Base-by-base conservation (phyloP, 2,888 invertebrate species). In the Mesorhabditis belari region DNA sequence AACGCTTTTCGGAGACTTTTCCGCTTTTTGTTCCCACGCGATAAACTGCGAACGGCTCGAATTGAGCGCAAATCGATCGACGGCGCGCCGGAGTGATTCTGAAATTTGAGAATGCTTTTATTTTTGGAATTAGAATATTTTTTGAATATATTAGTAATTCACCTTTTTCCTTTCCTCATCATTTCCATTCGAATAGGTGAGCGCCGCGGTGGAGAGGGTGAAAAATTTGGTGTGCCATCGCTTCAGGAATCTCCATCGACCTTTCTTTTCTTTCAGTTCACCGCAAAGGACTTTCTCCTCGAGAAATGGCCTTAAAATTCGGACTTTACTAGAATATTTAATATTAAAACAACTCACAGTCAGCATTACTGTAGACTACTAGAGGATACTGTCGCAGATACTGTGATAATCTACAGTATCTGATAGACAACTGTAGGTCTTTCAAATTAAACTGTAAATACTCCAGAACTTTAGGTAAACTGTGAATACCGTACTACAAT, bases 211-310 rank as follows among this genome's bases (percentile, higher is more conserved):
- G 28, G 92, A 92, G 26, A 94, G 84, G 2, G 93, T 93, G 83
- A 94, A 94, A 83, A 93, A 92, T 69, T 93, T 84, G 4, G 92
- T 93, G 71, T 92, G 87, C 93, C 93, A 94, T 70, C 92, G 84
- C 50, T 90, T 86, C 82, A 94, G 90, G 67, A 94, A 85, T 73
- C 91, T 85, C 92, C 92, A 93, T 24, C 90, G 87, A 21, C 91
- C 91, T 81, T 90, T 90, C 83, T 92, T 92, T 84, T 92, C 91
- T 82, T 91, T 91, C 49, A 92, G 83, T 81, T 90, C 90, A 0
- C 91, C 92, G 81, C 84, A 72, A 29, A 80, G 66, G 49, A 71
- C 65, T 44, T 67, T 69, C 55, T 69, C 71, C 29, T 69, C 66
- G 23, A 71, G 63, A 49, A 70, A 70, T 29, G 69, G 52, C 24